Base-by-base conservation (phyloP, 1,140 invertebrate species). In the Ceratoteleas bidentatus region DNA sequence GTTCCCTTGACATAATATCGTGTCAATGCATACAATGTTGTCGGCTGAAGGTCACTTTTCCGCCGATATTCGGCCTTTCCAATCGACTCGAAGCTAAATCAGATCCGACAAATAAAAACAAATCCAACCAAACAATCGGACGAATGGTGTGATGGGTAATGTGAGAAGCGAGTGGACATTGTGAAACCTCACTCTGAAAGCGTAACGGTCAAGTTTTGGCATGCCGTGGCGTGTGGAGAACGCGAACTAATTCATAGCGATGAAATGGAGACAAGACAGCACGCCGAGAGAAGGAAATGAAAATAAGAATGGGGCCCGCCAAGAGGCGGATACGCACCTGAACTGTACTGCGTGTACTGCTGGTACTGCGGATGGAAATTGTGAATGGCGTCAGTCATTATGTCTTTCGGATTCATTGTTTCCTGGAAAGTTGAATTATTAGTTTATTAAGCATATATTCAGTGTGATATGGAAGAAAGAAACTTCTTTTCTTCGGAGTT, bases 331-430 rank as follows among this genome's bases (percentile, higher is more conserved):
- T 83, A 93, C 93, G 93, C 93, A 97, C 96, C 96, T 90, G 97
- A 96, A 92, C 96, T 97, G 90, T 99, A 99, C 88, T 99, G 99
- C 6, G 98, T 99, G 91, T 99, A 99, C 90, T 99, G 98, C 92
- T 99, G 98, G 92, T 99, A 99, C 87, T 99, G 98, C 33, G 99
- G 99, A 93, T 99, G 99, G 94, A 99, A 99, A 93, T 99, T 99
- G 92, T 99, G 99, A 91, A 99, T 99, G 87, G 99, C 99, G 93
- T 99, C 99, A 87, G 98, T 99, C 98, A 99, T 99, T 88, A 99
- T 99, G 92, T 99, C 99, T 92, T 99, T 97, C 47, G 99, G 99
- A 93, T 99, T 99, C 97, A 99, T 99, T 5, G 99, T 99, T 95
- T 99, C 99, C 96, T 98, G 89, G 0, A 92, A 92, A 85, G 58